phyloP scores from a whole-genome alignment of 1,140 invertebrate species.

The Diploscapter pachys region DNA sequence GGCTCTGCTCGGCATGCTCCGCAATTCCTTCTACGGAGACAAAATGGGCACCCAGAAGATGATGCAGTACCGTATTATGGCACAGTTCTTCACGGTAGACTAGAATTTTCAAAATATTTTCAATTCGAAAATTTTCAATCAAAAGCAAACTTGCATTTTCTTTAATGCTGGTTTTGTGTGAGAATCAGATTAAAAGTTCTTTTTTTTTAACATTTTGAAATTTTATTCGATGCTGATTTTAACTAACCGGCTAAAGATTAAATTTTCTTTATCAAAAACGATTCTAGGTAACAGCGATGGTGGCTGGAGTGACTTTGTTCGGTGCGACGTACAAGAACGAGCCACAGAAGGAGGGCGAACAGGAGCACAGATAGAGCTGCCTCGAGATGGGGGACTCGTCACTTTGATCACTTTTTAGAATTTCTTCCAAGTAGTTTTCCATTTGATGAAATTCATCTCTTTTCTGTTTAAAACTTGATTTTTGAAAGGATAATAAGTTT shows the following conservation, averaged over 20 bases:
- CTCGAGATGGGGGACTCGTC: not conserved
- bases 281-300: slow-evolving; percentile 33
- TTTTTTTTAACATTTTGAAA: no score
- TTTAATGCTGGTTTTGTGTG: no score
- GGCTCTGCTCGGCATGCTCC: slow-evolving; percentile 45
- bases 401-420: not conserved
- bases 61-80: slow-evolving; percentile 52
- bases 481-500: no score
- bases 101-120: no score
- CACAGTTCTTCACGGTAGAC: slow-evolving; percentile 46
- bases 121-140: no score
- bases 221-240: no score
- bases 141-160: no score
- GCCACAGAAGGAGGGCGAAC: not conserved
- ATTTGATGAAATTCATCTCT: not conserved
- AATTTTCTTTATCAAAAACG: no score
- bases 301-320: slow-evolving; percentile 45
- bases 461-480: no score
- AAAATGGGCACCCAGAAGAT: slow-evolving; percentile 43
- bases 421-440: slow-evolving; percentile 6
- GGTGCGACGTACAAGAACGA: slow-evolving; percentile 33
- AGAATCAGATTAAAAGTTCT: no score
- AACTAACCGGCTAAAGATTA: no score
- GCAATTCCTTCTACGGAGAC: slow-evolving; percentile 40
- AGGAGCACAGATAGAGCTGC: not conserved